phyloP scores from a whole-genome alignment of 2,113 vertebrate genomes.

The Prinia subflava region DNA sequence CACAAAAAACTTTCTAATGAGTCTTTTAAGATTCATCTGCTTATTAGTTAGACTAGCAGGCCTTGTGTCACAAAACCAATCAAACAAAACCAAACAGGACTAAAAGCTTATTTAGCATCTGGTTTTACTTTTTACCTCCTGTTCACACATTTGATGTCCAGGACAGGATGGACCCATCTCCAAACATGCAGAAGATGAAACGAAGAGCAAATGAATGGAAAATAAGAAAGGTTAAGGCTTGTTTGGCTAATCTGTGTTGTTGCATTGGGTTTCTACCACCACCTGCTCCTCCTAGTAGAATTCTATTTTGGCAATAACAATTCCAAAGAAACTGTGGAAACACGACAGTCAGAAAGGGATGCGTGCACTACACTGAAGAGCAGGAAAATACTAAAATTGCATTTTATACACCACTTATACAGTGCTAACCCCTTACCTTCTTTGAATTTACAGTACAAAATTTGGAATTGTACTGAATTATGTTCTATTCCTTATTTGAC shows the following conservation, averaged over 20 bases:
- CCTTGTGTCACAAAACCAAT: neutral
- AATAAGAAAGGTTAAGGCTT: neutral
- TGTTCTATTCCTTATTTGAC: neutral
- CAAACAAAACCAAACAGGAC: neutral
- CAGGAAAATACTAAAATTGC: neutral
- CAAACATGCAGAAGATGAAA: neutral
- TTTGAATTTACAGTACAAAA: neutral
- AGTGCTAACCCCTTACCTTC: neutral
- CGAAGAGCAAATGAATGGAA: neutral
- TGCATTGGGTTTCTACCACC: neutral
- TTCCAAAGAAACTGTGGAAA: neutral
- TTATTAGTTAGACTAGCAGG: neutral
- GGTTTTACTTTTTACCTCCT: neutral
- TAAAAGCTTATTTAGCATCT: neutral
- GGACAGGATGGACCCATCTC: neutral
- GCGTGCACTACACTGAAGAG: neutral
- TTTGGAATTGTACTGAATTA: neutral
- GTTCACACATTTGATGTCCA: neutral
- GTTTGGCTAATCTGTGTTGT: neutral
- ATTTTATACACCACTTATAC: neutral
- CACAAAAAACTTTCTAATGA: neutral
- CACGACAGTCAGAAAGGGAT: neutral
- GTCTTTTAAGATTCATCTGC: neutral
- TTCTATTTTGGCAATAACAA: neutral
- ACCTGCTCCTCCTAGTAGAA: neutral